These are phyloP conservation scores for Onychostoma macrolepis DNA, from an alignment of 2,113 vertebrate species.

Conservation along the genomic window DNA sequence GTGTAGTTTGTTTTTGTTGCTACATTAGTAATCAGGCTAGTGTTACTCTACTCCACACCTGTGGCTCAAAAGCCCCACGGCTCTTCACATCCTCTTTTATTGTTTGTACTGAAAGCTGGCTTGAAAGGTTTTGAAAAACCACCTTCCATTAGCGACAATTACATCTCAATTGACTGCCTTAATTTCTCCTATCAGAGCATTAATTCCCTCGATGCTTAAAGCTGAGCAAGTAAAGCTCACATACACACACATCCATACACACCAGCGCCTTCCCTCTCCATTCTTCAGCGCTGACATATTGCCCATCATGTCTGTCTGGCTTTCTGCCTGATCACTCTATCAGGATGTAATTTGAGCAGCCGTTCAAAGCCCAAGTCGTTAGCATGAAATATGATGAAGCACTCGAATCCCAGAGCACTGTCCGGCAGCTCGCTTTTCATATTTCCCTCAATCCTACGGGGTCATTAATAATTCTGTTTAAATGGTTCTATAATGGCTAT, in stretches of 20 bases:
- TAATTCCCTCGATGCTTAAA: constrained; percentile 28
- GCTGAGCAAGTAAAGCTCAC: constrained; percentile 11
- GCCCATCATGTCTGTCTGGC: constrained; percentile 42
- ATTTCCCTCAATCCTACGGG: constrained; percentile 29
- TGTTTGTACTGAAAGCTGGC: constrained; percentile 11
- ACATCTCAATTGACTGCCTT: constrained; percentile 40
- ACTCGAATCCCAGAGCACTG: constrained; percentile 4
- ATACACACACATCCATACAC: not conserved
- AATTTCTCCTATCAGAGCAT: constrained; percentile 48
- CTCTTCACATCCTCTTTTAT: not conserved
- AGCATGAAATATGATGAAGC: constrained; percentile 51
- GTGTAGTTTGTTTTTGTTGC: not conserved
- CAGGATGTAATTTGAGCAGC: constrained; percentile 49
- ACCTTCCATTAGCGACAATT: constrained; percentile 51
- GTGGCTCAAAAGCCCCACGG: not conserved
- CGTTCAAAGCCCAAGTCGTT: constrained; percentile 45
- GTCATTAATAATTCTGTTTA: constrained; percentile 53
- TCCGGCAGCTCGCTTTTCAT: not conserved
- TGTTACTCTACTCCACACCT: constrained; percentile 2
- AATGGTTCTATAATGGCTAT: constrained; percentile 43
- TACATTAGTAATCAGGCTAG: constrained; percentile 6
- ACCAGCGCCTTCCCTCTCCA: constrained; percentile 1
- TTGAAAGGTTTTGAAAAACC: constrained; percentile 25
- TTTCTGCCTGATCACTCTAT: constrained; percentile 51
- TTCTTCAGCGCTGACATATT: constrained; percentile 38